Conservation (phyloP, 1,140 invertebrate genomes). For the Ceratitis capitata region DNA sequence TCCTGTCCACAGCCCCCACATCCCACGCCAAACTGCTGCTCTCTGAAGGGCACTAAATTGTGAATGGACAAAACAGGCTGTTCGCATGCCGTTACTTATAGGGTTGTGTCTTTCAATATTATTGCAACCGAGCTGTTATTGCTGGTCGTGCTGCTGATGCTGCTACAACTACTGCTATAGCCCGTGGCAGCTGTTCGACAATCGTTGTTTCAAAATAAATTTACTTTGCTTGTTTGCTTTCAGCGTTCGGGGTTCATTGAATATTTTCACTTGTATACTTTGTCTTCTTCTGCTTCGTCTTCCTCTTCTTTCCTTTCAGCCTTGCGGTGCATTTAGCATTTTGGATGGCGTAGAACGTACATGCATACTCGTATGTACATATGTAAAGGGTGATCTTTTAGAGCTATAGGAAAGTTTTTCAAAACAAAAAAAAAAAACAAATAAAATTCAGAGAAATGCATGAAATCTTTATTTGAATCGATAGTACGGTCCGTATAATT, state of each 20-base stretch:
- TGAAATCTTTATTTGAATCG: no score
- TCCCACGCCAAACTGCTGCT: not conserved
- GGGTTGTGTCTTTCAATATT: not conserved
- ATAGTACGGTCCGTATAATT: no score
- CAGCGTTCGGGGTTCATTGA: not conserved
- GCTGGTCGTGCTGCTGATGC: not conserved
- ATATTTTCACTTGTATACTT: not conserved
- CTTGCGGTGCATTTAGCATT: no score
- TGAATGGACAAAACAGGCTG: not conserved
- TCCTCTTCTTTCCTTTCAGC: no score
- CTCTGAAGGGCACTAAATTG: constrained; percentile 3
- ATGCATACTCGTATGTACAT: no score
- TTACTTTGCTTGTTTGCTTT: constrained; percentile 30
- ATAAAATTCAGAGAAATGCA: no score
- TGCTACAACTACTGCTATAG: not conserved
- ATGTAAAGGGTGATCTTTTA: no score
- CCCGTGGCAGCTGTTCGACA: constrained; percentile 27
- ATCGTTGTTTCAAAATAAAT: constrained; percentile 37
- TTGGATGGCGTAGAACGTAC: not conserved
- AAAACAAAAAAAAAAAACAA: no score
- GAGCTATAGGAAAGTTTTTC: no score
- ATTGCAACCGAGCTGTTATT: not conserved
- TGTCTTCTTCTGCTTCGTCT: not conserved
- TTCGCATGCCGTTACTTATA: no score
- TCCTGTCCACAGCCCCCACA: not conserved